Evolutionary conservation across 2,888 invertebrate species (phyloP).

Genomic region (Ectemnius continuus): DNA sequence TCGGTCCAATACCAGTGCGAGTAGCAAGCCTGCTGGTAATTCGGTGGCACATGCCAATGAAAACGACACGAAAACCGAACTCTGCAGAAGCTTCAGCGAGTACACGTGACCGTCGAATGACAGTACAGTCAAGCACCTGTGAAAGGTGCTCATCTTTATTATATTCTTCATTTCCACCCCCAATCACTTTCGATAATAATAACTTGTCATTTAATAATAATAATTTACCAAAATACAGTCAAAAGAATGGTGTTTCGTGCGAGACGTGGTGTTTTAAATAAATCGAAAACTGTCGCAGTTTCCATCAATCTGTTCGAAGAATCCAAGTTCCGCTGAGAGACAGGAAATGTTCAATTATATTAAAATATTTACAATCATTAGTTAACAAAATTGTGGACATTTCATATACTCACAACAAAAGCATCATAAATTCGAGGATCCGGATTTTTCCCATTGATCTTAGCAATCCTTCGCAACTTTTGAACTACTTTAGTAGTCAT

Average conservation of each 20-base stretch:
- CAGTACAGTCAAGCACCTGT: conserved; percentile 86
- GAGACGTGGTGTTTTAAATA: conserved; percentile 78
- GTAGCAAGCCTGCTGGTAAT: conserved; percentile 88
- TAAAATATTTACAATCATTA: background rate
- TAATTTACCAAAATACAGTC: conserved; percentile 77
- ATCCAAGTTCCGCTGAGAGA: conserved; percentile 70
- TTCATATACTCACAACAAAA: conserved; percentile 73
- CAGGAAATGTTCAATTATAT: background rate
- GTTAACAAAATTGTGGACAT: background rate
- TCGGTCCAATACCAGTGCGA: conserved; percentile 86
- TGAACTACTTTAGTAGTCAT: conserved; percentile 77
- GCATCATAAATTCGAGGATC: conserved; percentile 76
- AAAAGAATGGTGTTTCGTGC: conserved; percentile 78
- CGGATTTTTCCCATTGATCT: conserved; percentile 77
- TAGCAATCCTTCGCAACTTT: conserved; percentile 79
- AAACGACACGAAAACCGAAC: conserved; percentile 90
- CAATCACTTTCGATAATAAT: background rate
- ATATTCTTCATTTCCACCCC: background rate
- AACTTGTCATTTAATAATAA: background rate
- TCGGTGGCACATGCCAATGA: conserved; percentile 91
- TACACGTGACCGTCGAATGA: conserved; percentile 93
- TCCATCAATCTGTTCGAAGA: conserved; percentile 67
- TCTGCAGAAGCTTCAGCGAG: conserved; percentile 89
- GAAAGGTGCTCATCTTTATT: conserved; percentile 10
- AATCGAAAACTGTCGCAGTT: conserved; percentile 76